Percentiles rank a stretch among this genome's conserved stretches.
phyloP scores from a whole-genome alignment of 2,797 vertebrate species.

The Chelon auratus region DNA sequence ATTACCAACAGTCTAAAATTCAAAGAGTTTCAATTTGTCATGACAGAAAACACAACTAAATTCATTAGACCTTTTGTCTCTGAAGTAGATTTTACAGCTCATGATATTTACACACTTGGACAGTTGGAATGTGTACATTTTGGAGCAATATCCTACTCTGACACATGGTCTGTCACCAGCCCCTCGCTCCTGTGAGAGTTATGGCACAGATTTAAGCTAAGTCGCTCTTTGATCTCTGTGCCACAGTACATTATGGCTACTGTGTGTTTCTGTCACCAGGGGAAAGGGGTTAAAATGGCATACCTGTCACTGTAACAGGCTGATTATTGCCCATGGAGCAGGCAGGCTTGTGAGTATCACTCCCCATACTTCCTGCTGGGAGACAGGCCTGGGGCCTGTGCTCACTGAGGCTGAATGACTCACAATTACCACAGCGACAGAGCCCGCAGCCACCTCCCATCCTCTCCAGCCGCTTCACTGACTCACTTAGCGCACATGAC shows the following conservation, averaged over 20 bases:
- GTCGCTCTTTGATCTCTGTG: constrained; percentile 46
- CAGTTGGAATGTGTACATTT: constrained; percentile 10
- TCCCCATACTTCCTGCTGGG: constrained; percentile 58
- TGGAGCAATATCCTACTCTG: constrained; percentile 4
- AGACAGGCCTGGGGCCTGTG: constrained; percentile 73
- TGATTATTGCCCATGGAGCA: constrained; percentile 77
- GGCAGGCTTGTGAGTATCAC: constrained; percentile 62
- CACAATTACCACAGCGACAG: constrained; percentile 79
- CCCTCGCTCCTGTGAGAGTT: constrained; percentile 17
- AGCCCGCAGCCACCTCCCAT: constrained; percentile 68
- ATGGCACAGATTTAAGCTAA: constrained; percentile 48
- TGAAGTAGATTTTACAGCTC: not conserved
- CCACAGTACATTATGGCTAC: constrained; percentile 38
- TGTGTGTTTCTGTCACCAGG: constrained; percentile 43
- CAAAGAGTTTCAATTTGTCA: not conserved
- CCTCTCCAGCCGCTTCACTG: constrained; percentile 71
- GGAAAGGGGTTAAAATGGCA: constrained; percentile 61
- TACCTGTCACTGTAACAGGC: constrained; percentile 81
- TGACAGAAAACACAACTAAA: not conserved
- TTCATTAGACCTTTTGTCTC: not conserved
- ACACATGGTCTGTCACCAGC: constrained; percentile 21
- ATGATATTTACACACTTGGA: not conserved
- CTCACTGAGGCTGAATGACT: constrained; percentile 82
- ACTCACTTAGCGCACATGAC: constrained; percentile 78
- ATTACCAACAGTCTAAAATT: not conserved